These are phyloP conservation scores for Chiloscyllium plagiosum DNA, from an alignment of 2,113 vertebrate species.

Conservation along the genomic window DNA sequence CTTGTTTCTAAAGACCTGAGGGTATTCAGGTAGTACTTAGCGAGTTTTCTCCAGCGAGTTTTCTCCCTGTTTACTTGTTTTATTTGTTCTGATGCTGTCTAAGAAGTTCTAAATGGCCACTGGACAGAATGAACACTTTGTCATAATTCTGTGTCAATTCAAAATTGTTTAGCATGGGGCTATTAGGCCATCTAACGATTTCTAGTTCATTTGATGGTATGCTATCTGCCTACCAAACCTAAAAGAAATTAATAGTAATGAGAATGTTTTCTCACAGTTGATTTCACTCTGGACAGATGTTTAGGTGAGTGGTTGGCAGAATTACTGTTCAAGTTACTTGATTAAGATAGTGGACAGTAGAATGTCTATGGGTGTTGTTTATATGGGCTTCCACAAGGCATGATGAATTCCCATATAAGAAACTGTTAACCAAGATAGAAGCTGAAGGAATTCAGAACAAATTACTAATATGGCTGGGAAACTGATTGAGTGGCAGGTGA, in stretches of 20 bases:
- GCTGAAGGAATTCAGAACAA: too few relatives aligned
- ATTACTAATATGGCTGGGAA: too few relatives aligned
- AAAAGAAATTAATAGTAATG: neutral
- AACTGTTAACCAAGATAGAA: too few relatives aligned
- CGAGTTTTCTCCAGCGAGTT: neutral
- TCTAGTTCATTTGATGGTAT: neutral
- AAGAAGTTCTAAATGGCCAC: neutral
- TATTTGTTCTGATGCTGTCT: neutral
- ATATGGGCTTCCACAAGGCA: too few relatives aligned
- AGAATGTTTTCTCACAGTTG: neutral
- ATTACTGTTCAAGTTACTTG: neutral
- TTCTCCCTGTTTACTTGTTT: neutral
- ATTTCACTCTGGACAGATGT: neutral
- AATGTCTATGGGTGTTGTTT: too few relatives aligned
- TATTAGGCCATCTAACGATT: neutral
- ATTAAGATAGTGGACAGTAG: neutral
- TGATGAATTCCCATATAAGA: too few relatives aligned
- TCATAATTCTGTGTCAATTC: neutral
- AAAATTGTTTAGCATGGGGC: neutral
- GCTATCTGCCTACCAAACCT: neutral
- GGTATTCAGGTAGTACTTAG: neutral
- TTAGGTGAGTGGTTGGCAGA: neutral
- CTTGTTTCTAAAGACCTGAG: neutral
- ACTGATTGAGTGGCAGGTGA: too few relatives aligned
- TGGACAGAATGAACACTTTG: neutral